Evolutionary conservation across 2,113 vertebrate genomes (phyloP), one percentile per base, ranked within the genome.

Genomic region (Vanacampus margaritifer): DNA sequence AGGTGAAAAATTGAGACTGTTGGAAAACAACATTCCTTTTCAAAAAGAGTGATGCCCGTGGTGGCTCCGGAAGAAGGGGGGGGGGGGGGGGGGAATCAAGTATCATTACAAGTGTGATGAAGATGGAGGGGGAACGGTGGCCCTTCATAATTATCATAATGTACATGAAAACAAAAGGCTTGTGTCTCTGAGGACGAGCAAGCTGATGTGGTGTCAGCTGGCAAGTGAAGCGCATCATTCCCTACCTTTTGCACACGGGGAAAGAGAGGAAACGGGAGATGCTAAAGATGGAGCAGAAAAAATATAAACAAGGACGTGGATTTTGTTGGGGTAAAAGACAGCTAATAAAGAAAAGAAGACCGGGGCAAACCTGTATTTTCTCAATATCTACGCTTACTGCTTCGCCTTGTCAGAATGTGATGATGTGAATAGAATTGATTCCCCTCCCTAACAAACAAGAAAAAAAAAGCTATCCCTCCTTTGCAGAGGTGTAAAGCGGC

Each of bases 391-490:
- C 85, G 85, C 86, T 88, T 87, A 85, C 88, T 88, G 86, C 84
- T 79, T 85, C 79, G 86, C 86, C 86, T 87, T 90, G 89, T 89
- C 89, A 90, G 85, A 86, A 88, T 79, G 85, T 84, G 85, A 88
- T 87, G 85, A 90, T 89, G 89, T 88, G 86, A 87, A 87, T 80
- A 87, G 86, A 90, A 89, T 89, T 89, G 86, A 90, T 89, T 85
- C 78, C 77, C 84, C 78, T 76, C 80, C 74, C 83, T 80, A 89
- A 89, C 88, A 88, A 89, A 89, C 85, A 86, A 85, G 78, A 87
- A 80, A 85, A 87, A 88, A 87, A 24, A 88, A 87, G 78, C 81
- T 84, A 88, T 89, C 88, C 89, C 84, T 88, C 73, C 85, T 88
- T 89, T 87, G 86, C 86, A 90, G 87, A 86, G 88, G 87, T 86